A percentile compares a stretch with the other conserved stretches of the same genome.
phyloP scores from a whole-genome alignment of 2,888 invertebrate genomes.

The Himalopsyche japonica region DNA sequence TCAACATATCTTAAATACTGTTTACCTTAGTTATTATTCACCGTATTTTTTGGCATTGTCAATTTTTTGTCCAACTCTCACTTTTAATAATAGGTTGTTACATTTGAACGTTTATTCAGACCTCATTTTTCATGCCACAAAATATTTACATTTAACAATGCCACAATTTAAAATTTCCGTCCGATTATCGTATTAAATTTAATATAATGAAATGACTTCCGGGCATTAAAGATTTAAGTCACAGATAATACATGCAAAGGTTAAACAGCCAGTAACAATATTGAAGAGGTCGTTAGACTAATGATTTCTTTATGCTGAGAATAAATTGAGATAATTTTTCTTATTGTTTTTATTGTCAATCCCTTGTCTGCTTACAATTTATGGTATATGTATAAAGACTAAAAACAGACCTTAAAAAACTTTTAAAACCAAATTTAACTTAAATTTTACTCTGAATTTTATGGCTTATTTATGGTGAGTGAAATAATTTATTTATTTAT shows the following conservation, averaged over 20 bases:
- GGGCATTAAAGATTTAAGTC: background rate
- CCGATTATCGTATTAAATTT: background rate
- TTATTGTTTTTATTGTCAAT: too few relatives aligned
- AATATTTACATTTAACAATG: background rate
- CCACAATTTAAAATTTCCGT: slow-evolving; percentile 1
- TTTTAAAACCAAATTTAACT: too few relatives aligned
- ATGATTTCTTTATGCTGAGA: background rate
- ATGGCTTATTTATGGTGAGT: too few relatives aligned
- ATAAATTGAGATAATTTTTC: too few relatives aligned
- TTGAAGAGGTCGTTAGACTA: background rate
- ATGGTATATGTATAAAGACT: too few relatives aligned
- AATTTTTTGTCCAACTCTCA: background rate
- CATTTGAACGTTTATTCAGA: background rate
- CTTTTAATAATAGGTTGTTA: background rate
- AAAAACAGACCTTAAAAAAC: too few relatives aligned
- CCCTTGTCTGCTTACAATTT: too few relatives aligned
- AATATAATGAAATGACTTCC: background rate
- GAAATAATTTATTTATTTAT: too few relatives aligned
- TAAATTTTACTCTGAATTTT: too few relatives aligned
- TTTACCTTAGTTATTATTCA: too few relatives aligned
- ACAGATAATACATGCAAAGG: background rate
- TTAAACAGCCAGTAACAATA: background rate
- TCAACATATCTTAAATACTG: too few relatives aligned
- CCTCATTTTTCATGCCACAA: background rate
- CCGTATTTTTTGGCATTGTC: too few relatives aligned